These are phyloP conservation scores for Meloidogyne exigua DNA, from an alignment of 1,140 invertebrate species.

Conservation along the genomic window DNA sequence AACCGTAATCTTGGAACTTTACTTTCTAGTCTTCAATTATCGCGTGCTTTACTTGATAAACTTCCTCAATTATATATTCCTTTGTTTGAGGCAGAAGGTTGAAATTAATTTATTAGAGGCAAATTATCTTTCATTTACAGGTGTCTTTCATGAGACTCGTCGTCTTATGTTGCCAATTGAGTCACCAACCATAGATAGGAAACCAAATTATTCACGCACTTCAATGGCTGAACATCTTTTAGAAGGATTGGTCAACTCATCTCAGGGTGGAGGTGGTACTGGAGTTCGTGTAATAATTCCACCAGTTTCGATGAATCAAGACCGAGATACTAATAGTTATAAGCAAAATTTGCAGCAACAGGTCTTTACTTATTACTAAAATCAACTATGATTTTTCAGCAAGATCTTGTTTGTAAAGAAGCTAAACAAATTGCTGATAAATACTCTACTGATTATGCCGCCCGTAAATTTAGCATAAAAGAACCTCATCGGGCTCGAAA, in stretches of 20 bases:
- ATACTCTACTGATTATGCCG: conserved; percentile 12
- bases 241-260: conserved; percentile 4
- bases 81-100: conserved; percentile 57
- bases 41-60: conserved; percentile 55
- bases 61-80: conserved; percentile 55
- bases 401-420: conserved; percentile 23
- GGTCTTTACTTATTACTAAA: neutral
- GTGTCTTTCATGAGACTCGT: conserved; percentile 39
- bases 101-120: conserved; percentile 11
- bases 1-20: conserved; percentile 54
- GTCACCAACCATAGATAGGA: conserved; percentile 17
- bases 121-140: conserved; percentile 19
- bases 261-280: neutral
- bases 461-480: conserved; percentile 30
- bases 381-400: conserved; percentile 2
- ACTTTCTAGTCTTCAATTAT: conserved; percentile 54
- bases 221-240: conserved; percentile 20
- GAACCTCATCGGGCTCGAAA: conserved; percentile 20
- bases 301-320: conserved; percentile 18
- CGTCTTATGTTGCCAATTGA: conserved; percentile 16
- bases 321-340: conserved; percentile 3
- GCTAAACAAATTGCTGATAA: conserved; percentile 31
- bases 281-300: conserved; percentile 21
- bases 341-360: conserved; percentile 18
- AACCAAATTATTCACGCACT: conserved; percentile 12